phyloP scores from a whole-genome alignment of 1,140 invertebrate species.

The Listronotus oregonensis region DNA sequence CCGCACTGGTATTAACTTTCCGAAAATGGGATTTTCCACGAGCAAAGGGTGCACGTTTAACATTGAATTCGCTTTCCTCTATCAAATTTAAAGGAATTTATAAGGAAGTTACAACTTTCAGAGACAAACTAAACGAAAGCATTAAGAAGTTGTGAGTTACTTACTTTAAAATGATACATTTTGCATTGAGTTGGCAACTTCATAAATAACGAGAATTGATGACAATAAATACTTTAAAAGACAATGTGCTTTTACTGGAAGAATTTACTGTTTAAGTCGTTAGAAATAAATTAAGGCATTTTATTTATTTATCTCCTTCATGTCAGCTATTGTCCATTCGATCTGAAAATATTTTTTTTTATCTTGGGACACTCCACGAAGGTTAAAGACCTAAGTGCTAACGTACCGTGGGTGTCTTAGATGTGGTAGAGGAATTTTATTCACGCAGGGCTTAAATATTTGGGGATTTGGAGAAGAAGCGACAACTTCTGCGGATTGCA shows the following conservation, averaged over 20 bases:
- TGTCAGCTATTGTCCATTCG: no score
- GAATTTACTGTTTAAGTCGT: slow-evolving; percentile 4
- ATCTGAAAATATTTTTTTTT: no score
- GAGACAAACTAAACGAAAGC: slow-evolving; percentile 13
- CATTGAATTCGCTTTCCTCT: slow-evolving; percentile 11
- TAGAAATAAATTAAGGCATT: not conserved
- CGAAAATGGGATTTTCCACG: not conserved
- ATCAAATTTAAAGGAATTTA: slow-evolving; percentile 15
- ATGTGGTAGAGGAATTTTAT: no score
- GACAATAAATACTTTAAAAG: slow-evolving; percentile 16
- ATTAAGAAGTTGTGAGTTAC: slow-evolving; percentile 5
- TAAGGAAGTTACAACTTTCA: slow-evolving; percentile 21
- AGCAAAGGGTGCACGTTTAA: not conserved
- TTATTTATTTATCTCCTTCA: no score
- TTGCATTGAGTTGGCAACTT: slow-evolving; percentile 14
- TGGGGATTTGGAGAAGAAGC: no score
- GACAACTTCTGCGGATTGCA: no score
- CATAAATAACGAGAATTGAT: not conserved
- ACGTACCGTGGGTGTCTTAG: no score
- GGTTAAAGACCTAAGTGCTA: no score
- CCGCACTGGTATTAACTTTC: not conserved
- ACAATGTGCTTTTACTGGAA: not conserved
- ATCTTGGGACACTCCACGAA: no score
- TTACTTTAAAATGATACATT: slow-evolving; percentile 5
- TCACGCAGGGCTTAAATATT: no score